Evolutionary conservation across 2,113 vertebrate genomes (phyloP).

Genomic region (Gallinago undulata): DNA sequence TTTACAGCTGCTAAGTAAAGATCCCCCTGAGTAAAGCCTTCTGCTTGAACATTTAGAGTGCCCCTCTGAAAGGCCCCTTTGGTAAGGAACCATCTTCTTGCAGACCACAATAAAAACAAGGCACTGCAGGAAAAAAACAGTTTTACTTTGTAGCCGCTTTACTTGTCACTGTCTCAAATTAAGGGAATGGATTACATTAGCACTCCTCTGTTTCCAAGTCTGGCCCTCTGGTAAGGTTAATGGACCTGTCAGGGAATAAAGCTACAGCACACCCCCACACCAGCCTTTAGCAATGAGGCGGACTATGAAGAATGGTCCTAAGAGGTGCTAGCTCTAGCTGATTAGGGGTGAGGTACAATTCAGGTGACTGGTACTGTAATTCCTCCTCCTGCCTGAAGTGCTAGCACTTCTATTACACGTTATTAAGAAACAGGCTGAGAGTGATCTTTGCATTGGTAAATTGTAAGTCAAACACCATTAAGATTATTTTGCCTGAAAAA

Average conservation of each 20-base stretch:
- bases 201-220: neutral
- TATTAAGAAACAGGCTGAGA: neutral
- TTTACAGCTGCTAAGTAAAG: constrained; percentile 21
- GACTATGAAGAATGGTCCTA: neutral
- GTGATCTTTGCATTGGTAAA: fast-evolving
- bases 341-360: neutral
- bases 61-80: neutral
- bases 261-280: neutral
- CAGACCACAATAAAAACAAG: neutral
- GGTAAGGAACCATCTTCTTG: neutral
- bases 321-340: neutral
- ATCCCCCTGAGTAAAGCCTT: neutral
- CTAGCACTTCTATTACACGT: neutral
- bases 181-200: neutral
- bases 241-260: neutral
- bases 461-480: neutral
- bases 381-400: neutral
- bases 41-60: neutral
- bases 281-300: neutral
- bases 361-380: neutral
- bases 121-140: neutral
- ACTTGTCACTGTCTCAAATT: neutral
- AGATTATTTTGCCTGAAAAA: neutral
- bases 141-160: neutral
- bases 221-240: neutral